These are phyloP conservation scores for Eugnorisma glareosa DNA, from an alignment of 2,888 invertebrate genomes.

Conservation along the genomic window DNA sequence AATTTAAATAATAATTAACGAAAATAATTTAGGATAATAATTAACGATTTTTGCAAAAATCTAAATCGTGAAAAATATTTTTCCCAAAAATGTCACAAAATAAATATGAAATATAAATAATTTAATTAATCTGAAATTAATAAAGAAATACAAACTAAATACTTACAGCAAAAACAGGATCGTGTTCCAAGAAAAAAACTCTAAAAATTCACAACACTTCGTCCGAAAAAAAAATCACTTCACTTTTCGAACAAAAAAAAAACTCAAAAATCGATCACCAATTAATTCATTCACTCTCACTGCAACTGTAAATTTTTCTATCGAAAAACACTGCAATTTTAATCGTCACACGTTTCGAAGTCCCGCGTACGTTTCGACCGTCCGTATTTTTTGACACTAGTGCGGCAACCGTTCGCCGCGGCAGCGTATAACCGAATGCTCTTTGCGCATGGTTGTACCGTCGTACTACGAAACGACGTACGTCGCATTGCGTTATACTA, in stretches of 20 bases:
- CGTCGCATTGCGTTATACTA: constrained; percentile 88
- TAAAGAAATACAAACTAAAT: constrained; percentile 12
- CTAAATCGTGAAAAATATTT: background rate
- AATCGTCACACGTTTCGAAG: constrained; percentile 47
- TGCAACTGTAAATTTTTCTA: constrained; percentile 36
- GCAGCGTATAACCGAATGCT: constrained; percentile 80
- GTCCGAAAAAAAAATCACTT: constrained; percentile 56
- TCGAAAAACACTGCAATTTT: constrained; percentile 48
- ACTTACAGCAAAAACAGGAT: constrained; percentile 48
- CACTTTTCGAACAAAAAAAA: constrained; percentile 51
- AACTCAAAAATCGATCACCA: constrained; percentile 36
- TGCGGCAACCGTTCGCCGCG: constrained; percentile 59
- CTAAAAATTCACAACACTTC: constrained; percentile 52
- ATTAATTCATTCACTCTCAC: constrained; percentile 58
- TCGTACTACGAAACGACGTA: constrained; percentile 83
- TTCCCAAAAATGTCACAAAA: background rate
- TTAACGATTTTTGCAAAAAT: background rate
- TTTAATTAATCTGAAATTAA: background rate
- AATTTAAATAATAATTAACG: background rate
- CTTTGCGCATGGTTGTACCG: constrained; percentile 86
- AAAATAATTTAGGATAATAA: background rate
- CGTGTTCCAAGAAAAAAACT: constrained; percentile 50
- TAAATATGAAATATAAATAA: background rate
- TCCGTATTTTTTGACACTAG: constrained; percentile 37
- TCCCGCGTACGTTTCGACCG: constrained; percentile 35